Conservation (phyloP, 1,140 invertebrate genomes). For the Drosophila oshimai region DNA sequence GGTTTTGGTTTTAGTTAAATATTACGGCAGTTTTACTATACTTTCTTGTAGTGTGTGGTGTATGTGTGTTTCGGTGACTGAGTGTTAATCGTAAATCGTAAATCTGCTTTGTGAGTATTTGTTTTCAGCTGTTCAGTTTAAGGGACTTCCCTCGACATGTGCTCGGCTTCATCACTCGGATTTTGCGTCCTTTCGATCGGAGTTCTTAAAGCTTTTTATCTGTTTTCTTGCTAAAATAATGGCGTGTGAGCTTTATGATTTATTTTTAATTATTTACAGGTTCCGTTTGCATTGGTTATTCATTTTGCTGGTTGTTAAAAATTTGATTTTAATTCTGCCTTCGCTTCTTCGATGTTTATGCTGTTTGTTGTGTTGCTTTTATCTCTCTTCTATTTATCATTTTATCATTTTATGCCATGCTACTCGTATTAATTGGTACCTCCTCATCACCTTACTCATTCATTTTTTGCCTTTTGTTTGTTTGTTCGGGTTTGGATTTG, state of each 20-base stretch:
- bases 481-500: conserved; percentile 19
- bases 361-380: conserved; percentile 16
- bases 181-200: background rate
- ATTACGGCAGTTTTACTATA: conserved; percentile 71
- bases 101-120: background rate
- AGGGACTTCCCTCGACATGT: background rate
- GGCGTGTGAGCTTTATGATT: conserved; percentile 9
- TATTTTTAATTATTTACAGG: conserved; percentile 31
- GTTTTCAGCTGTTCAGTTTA: background rate
- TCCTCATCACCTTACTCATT: conserved; percentile 11
- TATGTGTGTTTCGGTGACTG: background rate
- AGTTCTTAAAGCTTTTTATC: background rate
- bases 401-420: conserved; percentile 34
- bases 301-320: conserved; percentile 24
- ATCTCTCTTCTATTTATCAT: conserved; percentile 14
- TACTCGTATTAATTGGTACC: conserved; percentile 3
- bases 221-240: background rate
- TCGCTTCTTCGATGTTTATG: conserved; percentile 33
- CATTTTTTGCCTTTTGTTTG: conserved; percentile 13
- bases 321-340: conserved; percentile 10
- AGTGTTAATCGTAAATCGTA: background rate
- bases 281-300: conserved; percentile 16
- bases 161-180: background rate
- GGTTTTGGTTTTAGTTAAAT: conserved; percentile 32
- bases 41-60: conserved; percentile 11